These are phyloP conservation scores for Heliconius ethilla DNA, from an alignment of 2,888 invertebrate species.

Conservation along the genomic window DNA sequence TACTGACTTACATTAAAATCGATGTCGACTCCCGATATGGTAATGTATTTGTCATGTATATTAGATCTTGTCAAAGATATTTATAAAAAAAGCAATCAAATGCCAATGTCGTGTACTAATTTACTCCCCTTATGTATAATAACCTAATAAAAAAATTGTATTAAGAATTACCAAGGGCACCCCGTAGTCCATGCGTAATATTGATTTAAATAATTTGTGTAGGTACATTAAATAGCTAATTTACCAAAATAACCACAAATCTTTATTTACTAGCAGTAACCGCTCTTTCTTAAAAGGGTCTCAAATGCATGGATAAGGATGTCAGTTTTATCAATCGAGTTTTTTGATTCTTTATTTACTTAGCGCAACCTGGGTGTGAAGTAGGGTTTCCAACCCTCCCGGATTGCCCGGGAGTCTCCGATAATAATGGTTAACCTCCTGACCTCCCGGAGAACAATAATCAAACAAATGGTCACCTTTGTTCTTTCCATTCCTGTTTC, in stretches of 20 bases:
- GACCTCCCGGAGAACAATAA: no score
- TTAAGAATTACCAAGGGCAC: neutral
- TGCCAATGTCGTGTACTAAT: neutral
- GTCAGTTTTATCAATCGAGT: no score
- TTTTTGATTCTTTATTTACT: no score
- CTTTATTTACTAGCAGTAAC: neutral
- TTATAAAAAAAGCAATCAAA: neutral
- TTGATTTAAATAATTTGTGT: neutral
- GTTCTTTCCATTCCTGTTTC: no score
- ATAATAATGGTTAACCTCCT: no score
- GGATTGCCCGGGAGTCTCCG: no score
- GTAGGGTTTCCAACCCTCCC: no score
- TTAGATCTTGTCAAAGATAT: neutral
- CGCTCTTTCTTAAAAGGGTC: neutral
- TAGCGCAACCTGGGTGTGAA: no score
- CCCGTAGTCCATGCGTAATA: neutral
- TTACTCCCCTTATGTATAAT: neutral
- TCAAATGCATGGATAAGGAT: neutral
- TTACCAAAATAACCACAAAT: neutral
- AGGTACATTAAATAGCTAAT: neutral
- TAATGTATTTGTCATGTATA: slow-evolving; percentile 3
- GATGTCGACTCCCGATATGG: neutral
- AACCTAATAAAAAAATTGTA: neutral
- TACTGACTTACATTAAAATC: neutral
- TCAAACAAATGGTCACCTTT: no score